phyloP scores from a whole-genome alignment of 1,140 invertebrate species.

The Drosophila guanche region DNA sequence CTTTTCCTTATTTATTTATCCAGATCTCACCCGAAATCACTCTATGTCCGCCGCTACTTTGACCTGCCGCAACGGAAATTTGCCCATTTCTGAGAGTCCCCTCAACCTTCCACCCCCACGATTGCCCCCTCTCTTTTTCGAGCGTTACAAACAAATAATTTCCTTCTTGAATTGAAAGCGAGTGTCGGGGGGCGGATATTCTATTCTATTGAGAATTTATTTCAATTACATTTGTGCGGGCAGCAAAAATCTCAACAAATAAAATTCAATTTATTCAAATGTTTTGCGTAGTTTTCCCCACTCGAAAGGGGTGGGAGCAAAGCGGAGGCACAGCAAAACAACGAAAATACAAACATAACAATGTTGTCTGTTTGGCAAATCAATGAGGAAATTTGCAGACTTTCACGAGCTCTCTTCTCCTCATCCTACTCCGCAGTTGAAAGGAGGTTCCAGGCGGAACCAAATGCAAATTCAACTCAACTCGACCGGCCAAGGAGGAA shows the following conservation, averaged over 20 bases:
- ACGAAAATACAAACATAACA: conserved; percentile 10
- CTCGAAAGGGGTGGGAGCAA: neutral
- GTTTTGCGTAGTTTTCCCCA: conserved; percentile 73
- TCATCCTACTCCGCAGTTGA: neutral
- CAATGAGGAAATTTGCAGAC: conserved; percentile 63
- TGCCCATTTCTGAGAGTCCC: conserved; percentile 21
- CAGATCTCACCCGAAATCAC: conserved; percentile 14
- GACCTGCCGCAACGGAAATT: conserved; percentile 73
- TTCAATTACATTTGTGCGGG: conserved; percentile 72
- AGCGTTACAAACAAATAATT: conserved; percentile 50
- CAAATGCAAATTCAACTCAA: conserved; percentile 22
- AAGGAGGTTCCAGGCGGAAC: neutral
- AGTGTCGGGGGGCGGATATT: conserved; percentile 60
- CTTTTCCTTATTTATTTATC: conserved; percentile 56
- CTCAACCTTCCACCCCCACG: neutral
- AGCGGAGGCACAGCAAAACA: neutral
- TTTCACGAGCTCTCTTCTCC: conserved; percentile 11
- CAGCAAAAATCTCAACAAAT: conserved; percentile 51
- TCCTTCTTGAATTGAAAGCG: conserved; percentile 3
- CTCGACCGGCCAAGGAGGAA: neutral
- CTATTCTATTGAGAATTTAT: conserved; percentile 80
- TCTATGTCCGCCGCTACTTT: conserved; percentile 36
- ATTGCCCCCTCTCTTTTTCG: neutral
- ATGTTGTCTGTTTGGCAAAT: conserved; percentile 61
- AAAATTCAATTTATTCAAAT: conserved; percentile 79